Conservation (phyloP, 2,797 vertebrate species). For the Eulemur rubriventer region DNA sequence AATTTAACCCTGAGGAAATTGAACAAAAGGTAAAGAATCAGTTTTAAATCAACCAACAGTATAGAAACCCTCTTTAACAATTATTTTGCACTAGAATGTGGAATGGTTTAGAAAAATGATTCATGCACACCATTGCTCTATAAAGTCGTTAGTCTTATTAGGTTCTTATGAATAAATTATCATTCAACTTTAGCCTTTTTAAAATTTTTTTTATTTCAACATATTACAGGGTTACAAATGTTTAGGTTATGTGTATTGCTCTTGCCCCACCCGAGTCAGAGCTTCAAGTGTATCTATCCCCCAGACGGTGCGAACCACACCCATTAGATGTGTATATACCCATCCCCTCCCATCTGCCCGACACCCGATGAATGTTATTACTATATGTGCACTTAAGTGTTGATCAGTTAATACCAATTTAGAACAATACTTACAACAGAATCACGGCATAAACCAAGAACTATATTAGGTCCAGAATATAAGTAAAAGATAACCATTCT, state of each 20-base stretch:
- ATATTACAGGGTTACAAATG: too few relatives aligned
- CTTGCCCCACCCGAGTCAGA: too few relatives aligned
- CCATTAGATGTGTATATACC: too few relatives aligned
- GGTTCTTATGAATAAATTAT: background rate
- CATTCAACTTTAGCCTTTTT: background rate
- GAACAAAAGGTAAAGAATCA: background rate
- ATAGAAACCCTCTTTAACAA: background rate
- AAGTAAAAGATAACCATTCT: background rate
- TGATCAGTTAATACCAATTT: too few relatives aligned
- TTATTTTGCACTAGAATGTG: background rate
- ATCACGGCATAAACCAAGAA: background rate
- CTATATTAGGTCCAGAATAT: background rate
- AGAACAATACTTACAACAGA: background rate
- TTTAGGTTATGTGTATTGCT: too few relatives aligned
- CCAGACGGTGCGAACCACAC: too few relatives aligned
- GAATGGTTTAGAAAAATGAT: background rate
- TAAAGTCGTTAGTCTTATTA: background rate
- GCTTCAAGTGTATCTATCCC: too few relatives aligned
- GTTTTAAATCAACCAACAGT: constrained; percentile 21
- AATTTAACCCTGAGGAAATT: background rate
- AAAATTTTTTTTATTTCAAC: too few relatives aligned
- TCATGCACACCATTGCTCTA: background rate
- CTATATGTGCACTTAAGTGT: too few relatives aligned
- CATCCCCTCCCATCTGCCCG: too few relatives aligned
- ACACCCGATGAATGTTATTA: too few relatives aligned